These are phyloP conservation scores for Corythornis leucogaster DNA, from an alignment of 2,797 vertebrate species.

Conservation along the genomic window DNA sequence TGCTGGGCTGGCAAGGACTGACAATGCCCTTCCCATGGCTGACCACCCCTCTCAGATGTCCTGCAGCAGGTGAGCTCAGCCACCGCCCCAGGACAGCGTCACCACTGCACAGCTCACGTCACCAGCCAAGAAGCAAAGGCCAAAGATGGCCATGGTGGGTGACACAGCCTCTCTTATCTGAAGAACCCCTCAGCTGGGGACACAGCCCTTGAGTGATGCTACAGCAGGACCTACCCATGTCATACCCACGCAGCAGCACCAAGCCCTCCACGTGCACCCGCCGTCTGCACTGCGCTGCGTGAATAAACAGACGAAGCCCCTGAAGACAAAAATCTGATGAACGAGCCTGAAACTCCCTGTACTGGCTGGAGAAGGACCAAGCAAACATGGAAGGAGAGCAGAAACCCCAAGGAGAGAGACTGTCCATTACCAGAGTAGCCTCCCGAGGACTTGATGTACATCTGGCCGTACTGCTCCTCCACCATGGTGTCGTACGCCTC, in stretches of 20 bases:
- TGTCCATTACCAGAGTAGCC: constrained; percentile 86
- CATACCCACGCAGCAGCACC: neutral
- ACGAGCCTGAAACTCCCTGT: neutral
- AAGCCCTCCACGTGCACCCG: fast-evolving
- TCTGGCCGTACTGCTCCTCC: constrained; percentile 91
- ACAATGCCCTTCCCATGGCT: neutral
- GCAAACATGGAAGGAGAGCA: fast-evolving
- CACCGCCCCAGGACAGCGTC: neutral
- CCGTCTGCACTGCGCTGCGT: fast-evolving
- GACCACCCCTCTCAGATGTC: neutral
- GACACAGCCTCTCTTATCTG: neutral
- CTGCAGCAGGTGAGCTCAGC: neutral
- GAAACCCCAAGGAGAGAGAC: neutral
- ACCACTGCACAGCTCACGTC: neutral
- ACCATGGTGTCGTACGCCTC: constrained; percentile 92
- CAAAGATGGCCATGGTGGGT: fast-evolving
- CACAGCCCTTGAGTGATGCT: fast-evolving
- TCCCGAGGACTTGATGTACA: constrained; percentile 90
- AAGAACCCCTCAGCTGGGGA: neutral
- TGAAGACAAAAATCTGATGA: fast-evolving
- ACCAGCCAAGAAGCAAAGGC: neutral
- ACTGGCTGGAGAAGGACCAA: neutral
- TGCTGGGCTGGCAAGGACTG: neutral
- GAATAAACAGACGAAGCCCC: fast-evolving
- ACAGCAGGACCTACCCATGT: fast-evolving